phyloP scores from a whole-genome alignment of 2,113 vertebrate species.

The Apteryx mantelli region DNA sequence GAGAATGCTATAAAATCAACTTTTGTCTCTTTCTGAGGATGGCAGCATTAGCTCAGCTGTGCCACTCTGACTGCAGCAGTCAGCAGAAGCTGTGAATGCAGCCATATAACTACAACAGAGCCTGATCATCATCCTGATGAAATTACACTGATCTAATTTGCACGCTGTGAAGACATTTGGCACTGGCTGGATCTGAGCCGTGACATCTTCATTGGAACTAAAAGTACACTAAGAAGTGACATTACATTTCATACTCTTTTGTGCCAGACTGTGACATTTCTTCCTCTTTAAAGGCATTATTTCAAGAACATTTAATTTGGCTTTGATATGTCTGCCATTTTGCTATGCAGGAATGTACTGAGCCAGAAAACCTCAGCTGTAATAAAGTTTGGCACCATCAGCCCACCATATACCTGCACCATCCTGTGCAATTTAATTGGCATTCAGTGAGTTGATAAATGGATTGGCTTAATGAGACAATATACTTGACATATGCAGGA shows the following conservation, averaged over 20 bases:
- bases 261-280: conserved; percentile 75
- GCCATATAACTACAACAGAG: conserved; percentile 75
- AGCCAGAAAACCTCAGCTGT: conserved; percentile 89
- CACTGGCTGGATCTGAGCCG: conserved; percentile 77
- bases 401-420: conserved; percentile 89
- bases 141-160: conserved; percentile 91
- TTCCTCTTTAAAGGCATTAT: conserved; percentile 82
- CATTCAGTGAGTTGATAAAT: conserved; percentile 93
- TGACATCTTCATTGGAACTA: conserved; percentile 87
- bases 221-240: conserved; percentile 78
- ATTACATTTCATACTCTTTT: conserved; percentile 72
- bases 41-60: conserved; percentile 78
- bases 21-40: conserved; percentile 66
- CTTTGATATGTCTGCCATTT: conserved; percentile 80
- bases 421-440: conserved; percentile 94
- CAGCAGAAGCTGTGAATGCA: conserved; percentile 75
- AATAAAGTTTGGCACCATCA: conserved; percentile 85
- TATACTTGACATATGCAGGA: conserved; percentile 93
- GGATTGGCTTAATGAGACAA: conserved; percentile 94
- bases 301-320: conserved; percentile 83
- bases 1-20: conserved; percentile 34
- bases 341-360: conserved; percentile 71
- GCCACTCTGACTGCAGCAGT: conserved; percentile 59
- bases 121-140: conserved; percentile 84
- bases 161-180: conserved; percentile 86